Base-by-base conservation (phyloP, 2,113 vertebrate species). In the Oriolus oriolus region DNA sequence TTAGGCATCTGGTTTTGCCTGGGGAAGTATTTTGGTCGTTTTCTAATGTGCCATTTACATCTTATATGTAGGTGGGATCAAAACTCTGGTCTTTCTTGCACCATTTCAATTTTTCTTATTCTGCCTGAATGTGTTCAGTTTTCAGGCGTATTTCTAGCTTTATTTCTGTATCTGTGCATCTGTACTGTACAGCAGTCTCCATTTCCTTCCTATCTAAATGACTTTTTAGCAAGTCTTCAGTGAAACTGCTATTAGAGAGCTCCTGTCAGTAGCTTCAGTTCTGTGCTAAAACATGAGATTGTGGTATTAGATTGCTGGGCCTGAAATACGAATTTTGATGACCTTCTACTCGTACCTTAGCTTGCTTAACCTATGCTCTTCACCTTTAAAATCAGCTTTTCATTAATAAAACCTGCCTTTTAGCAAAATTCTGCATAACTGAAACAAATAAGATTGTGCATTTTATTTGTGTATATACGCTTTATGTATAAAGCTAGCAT, bases 101-200 rank as follows among this genome's bases (percentile, higher is more conserved):
- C n/a, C 1, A 3, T 50, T 84, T 91, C 53, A 0, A 8, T 73
- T 75, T 73, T 73, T 39, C 15, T 44, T 68, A 8, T 49, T 79
- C 24, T 75, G 9, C n/a, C 41, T 77, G 20, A 27, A 30, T 1
- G 17, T n/a, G 20, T 42, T 24, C 24, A 31, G 39, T 66, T 95
- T 52, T 59, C 22, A 30, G 56, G 42, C 30, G 11, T 19, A 8
- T 16, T 63, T 63, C 17, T 53, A 31, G 10, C 59, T 87, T 61
- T 16, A 16, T 95, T 90, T 69, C 16, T 33, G 15, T 63, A 26
- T 56, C n/a, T 45, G 30, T 66, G 16, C 27, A 41, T 75, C 65
- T 0, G 0, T 61, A 18, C 16, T 44, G 9, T 79, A 45, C 11
- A 28, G 16, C 1, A 3, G 10, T 50, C 31, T 66, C 31, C 7